Evolutionary conservation across 1,140 invertebrate genomes (phyloP).

Genomic region (Ceratosolen fusciceps): DNA sequence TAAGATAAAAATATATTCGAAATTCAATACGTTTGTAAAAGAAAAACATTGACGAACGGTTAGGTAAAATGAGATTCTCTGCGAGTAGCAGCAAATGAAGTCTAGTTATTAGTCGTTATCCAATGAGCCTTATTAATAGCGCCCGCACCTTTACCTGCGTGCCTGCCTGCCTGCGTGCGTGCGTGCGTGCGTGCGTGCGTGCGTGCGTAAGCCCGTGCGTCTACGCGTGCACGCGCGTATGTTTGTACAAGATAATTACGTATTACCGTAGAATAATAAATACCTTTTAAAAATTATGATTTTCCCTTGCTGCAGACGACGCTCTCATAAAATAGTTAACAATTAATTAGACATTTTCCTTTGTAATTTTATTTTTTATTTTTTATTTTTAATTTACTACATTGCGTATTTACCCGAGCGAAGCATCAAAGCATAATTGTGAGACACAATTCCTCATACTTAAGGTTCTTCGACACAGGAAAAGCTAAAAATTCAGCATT

Average conservation of each 20-base stretch:
- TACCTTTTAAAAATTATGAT: slow-evolving; percentile 44
- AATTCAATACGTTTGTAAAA: too few species aligned
- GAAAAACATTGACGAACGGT: too few species aligned
- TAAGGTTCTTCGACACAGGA: not conserved
- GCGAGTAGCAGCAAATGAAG: slow-evolving; percentile 54
- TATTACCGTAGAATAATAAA: slow-evolving; percentile 37
- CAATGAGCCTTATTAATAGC: slow-evolving; percentile 66
- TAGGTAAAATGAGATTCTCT: slow-evolving; percentile 36
- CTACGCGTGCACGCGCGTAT: slow-evolving; percentile 18
- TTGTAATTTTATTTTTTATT: too few species aligned
- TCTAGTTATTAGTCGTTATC: slow-evolving; percentile 65
- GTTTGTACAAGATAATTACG: slow-evolving; percentile 26
- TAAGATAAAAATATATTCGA: too few species aligned
- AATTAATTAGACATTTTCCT: slow-evolving; percentile 40
- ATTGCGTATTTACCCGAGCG: slow-evolving; percentile 37
- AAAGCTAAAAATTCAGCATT: not conserved
- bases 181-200: slow-evolving; percentile 1
- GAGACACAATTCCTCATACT: slow-evolving; percentile 30
- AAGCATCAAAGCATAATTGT: slow-evolving; percentile 49
- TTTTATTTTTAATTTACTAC: slow-evolving; percentile 21
- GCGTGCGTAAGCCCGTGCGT: slow-evolving; percentile 47
- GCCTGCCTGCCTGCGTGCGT: slow-evolving; percentile 1
- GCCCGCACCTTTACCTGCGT: slow-evolving; percentile 54
- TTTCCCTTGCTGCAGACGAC: slow-evolving; percentile 35
- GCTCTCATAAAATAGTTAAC: slow-evolving; percentile 32